Conservation (phyloP, 2,888 invertebrate species). For the Drosophila pegasa region DNA sequence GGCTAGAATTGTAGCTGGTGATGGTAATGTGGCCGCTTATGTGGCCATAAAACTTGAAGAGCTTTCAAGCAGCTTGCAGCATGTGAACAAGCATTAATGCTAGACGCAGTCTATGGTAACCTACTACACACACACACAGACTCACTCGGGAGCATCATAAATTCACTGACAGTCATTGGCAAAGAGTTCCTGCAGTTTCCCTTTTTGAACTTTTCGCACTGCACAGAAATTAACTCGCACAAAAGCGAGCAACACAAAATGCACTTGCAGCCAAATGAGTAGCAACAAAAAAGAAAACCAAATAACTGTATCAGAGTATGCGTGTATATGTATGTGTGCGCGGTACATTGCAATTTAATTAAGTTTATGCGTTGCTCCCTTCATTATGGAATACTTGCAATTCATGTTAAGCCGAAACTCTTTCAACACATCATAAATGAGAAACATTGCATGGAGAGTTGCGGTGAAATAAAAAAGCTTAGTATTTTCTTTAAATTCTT, state of each 20-base stretch:
- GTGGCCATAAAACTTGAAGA: constrained; percentile 74
- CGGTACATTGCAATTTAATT: constrained; percentile 26
- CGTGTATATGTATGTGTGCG: not conserved
- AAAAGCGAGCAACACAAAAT: constrained; percentile 53
- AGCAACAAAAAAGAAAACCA: constrained; percentile 25
- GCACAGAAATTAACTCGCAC: constrained; percentile 28
- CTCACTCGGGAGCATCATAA: constrained; percentile 3
- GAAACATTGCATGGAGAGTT: not conserved
- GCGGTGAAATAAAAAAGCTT: not conserved
- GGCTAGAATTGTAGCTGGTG: constrained; percentile 53
- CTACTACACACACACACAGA: constrained; percentile 18
- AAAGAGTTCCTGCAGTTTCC: constrained; percentile 27
- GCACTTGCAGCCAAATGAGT: constrained; percentile 56
- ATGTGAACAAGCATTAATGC: constrained; percentile 45
- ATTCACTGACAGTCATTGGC: constrained; percentile 17
- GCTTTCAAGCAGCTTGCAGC: constrained; percentile 39
- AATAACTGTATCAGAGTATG: not conserved
- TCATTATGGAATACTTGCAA: constrained; percentile 14
- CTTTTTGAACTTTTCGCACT: constrained; percentile 21
- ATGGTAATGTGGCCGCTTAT: constrained; percentile 65
- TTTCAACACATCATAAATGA: not conserved
- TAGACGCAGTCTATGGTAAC: constrained; percentile 25
- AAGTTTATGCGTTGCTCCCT: constrained; percentile 35
- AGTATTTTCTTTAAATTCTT: not conserved
- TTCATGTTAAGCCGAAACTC: not conserved